phyloP scores from a whole-genome alignment of 2,113 vertebrate genomes.

The Clarias batrachus region DNA sequence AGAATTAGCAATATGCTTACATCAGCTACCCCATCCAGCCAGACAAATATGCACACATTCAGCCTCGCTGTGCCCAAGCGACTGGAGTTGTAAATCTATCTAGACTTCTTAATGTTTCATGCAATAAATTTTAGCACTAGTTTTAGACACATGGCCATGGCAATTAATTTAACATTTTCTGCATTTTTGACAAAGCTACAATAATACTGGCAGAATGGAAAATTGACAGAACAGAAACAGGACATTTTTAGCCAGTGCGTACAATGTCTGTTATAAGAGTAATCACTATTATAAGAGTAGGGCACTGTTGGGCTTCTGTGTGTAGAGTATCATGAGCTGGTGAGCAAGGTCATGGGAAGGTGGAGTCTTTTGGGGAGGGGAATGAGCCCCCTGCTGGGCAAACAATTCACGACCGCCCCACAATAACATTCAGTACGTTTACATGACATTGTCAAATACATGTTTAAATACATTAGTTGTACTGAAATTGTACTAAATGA shows the following conservation, averaged over 20 bases:
- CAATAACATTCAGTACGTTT: background rate
- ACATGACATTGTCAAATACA: no score
- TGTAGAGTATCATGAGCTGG: background rate
- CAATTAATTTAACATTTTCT: background rate
- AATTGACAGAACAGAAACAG: no score
- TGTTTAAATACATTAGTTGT: no score
- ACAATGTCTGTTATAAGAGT: background rate
- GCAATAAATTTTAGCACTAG: background rate
- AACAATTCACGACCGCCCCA: background rate
- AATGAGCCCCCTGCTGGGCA: background rate
- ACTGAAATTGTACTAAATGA: no score
- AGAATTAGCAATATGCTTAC: conserved; percentile 3
- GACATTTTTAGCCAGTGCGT: background rate
- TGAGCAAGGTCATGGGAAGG: background rate
- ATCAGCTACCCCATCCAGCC: conserved; percentile 11
- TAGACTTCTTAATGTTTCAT: background rate
- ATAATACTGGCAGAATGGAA: background rate
- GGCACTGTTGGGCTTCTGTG: background rate
- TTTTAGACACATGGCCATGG: background rate
- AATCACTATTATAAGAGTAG: background rate
- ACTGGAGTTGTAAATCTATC: background rate
- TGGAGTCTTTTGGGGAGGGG: background rate
- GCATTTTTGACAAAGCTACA: background rate
- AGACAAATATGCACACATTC: conserved; percentile 4
- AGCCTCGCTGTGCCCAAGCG: background rate